Percentiles rank a stretch among this genome's conserved stretches.
phyloP scores from a whole-genome alignment of 2,113 vertebrate species.

The Leiothrix lutea region DNA sequence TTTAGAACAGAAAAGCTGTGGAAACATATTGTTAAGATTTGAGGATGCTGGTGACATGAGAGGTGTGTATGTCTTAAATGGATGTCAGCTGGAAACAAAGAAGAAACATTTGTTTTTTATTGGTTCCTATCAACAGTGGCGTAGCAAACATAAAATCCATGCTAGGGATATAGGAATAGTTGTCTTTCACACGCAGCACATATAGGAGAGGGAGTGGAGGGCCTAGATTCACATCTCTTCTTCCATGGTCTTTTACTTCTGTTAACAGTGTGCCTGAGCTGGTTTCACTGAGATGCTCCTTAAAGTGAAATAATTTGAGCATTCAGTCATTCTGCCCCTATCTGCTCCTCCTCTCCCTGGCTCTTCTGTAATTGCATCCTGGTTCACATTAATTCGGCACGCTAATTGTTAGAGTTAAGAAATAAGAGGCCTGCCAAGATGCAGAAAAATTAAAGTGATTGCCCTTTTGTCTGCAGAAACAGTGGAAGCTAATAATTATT shows the following conservation, averaged over 20 bases:
- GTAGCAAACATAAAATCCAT: background rate
- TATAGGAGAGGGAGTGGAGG: background rate
- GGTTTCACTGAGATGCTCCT: background rate
- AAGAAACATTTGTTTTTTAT: background rate
- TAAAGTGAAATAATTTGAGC: background rate
- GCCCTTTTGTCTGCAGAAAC: conserved; percentile 39
- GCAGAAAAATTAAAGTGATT: conserved; percentile 29
- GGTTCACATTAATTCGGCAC: background rate
- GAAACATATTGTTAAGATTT: background rate
- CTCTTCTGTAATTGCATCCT: conserved; percentile 10
- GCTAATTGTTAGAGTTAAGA: conserved; percentile 29
- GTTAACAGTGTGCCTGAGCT: background rate
- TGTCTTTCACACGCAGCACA: background rate
- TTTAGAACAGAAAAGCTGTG: background rate
- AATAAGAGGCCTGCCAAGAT: conserved; percentile 23
- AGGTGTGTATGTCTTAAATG: background rate
- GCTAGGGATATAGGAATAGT: background rate
- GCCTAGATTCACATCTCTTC: background rate
- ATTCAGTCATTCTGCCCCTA: background rate
- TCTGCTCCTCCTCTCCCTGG: background rate
- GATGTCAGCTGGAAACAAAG: background rate
- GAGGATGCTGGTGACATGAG: background rate
- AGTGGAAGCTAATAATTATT: conserved; percentile 19
- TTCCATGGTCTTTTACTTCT: background rate
- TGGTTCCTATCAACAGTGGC: background rate